Conservation (phyloP, 1,140 invertebrate species). For the Halictus rubicundus region DNA sequence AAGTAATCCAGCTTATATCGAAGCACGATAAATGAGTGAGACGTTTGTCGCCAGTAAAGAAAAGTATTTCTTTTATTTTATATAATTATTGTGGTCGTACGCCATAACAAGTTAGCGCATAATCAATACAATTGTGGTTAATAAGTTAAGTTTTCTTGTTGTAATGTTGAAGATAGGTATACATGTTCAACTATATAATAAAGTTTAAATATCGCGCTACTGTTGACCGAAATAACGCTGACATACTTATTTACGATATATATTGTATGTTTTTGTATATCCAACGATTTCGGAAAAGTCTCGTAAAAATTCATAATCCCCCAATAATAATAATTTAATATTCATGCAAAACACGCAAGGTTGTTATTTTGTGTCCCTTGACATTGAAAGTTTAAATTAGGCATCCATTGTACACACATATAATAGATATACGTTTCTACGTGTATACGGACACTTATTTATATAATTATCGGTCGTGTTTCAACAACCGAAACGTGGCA, state of each 20-base stretch:
- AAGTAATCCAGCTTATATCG: constrained; percentile 38
- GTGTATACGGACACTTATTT: not conserved
- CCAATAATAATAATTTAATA: constrained; percentile 1
- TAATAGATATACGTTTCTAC: not conserved
- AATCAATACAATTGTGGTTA: constrained; percentile 16
- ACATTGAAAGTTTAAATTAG: not conserved
- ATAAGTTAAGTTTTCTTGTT: constrained; percentile 19
- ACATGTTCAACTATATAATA: constrained; percentile 33
- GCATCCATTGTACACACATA: not conserved
- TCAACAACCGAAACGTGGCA: not conserved
- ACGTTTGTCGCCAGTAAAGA: constrained; percentile 37
- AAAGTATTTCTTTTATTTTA: constrained; percentile 9
- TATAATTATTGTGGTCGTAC: not conserved
- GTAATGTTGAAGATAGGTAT: constrained; percentile 23
- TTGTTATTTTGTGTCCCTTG: not conserved
- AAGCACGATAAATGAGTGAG: constrained; percentile 32
- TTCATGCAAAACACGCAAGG: not conserved
- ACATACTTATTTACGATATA: constrained; percentile 13
- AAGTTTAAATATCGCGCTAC: constrained; percentile 23
- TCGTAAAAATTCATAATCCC: not conserved
- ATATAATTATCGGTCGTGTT: not conserved
- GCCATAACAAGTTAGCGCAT: not conserved
- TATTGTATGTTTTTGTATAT: not conserved
- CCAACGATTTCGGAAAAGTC: not conserved
- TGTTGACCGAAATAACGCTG: constrained; percentile 6